phyloP scores from a whole-genome alignment of 2,888 invertebrate genomes.

The Agrochola lychnidis region DNA sequence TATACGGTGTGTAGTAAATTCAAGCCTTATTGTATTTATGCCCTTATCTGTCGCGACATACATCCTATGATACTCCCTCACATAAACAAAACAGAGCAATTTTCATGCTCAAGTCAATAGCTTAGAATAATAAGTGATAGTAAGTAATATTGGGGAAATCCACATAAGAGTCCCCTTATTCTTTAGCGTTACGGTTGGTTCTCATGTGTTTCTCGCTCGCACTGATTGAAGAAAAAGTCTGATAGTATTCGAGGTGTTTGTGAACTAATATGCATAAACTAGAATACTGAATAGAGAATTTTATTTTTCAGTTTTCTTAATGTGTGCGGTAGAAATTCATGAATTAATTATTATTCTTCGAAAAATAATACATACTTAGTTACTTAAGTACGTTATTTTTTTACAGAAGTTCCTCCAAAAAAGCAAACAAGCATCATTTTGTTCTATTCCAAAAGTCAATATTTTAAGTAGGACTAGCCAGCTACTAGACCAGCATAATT shows the following conservation, averaged over 20 bases:
- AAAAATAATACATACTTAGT: neutral
- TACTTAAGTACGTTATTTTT: neutral
- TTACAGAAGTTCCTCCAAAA: neutral
- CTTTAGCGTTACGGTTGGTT: conserved; percentile 68
- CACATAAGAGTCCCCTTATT: conserved; percentile 79
- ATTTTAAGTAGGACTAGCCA: neutral
- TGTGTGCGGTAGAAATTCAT: neutral
- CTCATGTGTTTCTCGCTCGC: conserved; percentile 61
- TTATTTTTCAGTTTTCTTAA: neutral
- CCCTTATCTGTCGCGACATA: conserved; percentile 82
- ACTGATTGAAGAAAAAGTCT: neutral
- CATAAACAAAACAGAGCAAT: conserved; percentile 89
- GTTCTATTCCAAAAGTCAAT: neutral
- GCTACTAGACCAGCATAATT: neutral
- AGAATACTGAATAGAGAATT: neutral
- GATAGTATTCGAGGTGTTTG: neutral
- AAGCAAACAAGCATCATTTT: neutral
- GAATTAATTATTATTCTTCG: neutral
- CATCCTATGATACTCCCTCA: conserved; percentile 76
- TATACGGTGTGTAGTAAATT: conserved; percentile 78
- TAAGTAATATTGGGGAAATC: conserved; percentile 88
- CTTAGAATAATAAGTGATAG: conserved; percentile 90
- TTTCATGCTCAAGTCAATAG: conserved; percentile 90
- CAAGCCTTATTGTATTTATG: conserved; percentile 78
- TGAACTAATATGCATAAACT: neutral